Evolutionary conservation across 2,113 vertebrate species (phyloP), one percentile per base, ranked within the genome.

Genomic region (Prinia subflava): DNA sequence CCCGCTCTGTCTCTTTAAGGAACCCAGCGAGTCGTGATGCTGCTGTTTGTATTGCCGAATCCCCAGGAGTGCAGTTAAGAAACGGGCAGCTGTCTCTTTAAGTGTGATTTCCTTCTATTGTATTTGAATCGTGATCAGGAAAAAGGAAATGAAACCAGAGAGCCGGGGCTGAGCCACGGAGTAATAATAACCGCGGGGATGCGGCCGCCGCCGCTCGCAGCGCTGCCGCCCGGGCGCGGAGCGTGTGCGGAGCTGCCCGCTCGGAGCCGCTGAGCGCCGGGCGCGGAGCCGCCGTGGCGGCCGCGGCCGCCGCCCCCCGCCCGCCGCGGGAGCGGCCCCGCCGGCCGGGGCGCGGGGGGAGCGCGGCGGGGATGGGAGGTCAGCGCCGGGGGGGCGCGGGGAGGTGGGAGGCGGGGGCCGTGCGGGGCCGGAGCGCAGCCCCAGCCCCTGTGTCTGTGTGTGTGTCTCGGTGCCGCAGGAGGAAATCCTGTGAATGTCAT

Each of bases 81-180:
- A 91, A 80, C 24, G 97, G 97, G 98, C 96, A 97, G 97, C 99
- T 98, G 99, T 98, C 98, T 98, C 99, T 99, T 99, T 99, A 99
- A 99, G 98, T 98, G 98, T 98, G 97, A 98, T 99, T 99, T 99
- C 99, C 99, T 99, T 98, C 98, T 97, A 99, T 99, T 99, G 99
- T 99, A 98, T 98, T 98, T 98, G 97, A 98, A 98, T 98, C 98
- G 99, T 98, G 99, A 99, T 98, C 99, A 99, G 99, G 99, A 99
- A 99, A 99, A 98, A 98, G 98, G 98, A 99, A 99, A 99, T 98
- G 98, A 99, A 98, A 99, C 98, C 98, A 97, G 98, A 98, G 98
- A 95, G 96, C 92, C 95, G 97, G 98, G 98, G 97, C 97, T 80
- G 97, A 98, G 97, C 98, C 97, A 97, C 96, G 96, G 92, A 95